Evolutionary conservation across 2,888 invertebrate genomes (phyloP), one percentile per base, ranked within the genome.

Genomic region (Andrena minutula): DNA sequence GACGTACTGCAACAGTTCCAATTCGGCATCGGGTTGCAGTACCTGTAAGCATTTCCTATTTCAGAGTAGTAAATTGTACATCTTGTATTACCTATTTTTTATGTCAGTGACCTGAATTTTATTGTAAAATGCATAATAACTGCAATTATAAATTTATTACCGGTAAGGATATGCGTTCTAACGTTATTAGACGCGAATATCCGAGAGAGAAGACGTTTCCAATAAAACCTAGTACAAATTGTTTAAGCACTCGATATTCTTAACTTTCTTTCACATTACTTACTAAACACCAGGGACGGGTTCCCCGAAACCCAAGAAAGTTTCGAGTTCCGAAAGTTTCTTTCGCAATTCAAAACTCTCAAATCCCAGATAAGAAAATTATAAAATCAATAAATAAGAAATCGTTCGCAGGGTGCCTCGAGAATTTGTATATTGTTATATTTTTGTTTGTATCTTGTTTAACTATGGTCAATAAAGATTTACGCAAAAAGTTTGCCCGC

Each of bases 1-100:
- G 98, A 98, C 94, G 94, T 95, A 73, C 94, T 95, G 70, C 95
- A 95, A 83, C 97, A 97, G 60, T 95, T 98, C 89, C 98, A 98
- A 94, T 96, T 98, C 92, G 98, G 98, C 49, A 96, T 98, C 87
- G 98, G 98, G 41, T 95, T 97, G 70, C 96, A 97, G 90, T 98
- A 98, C 94, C 95, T 98, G 87, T 97, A 95, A 94, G 90, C 61
- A 73, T 73, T 70, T 79, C 35, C 41, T 63, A 20, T 69, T 72
- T 58, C 7, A 23, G 47, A 8, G 58, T 88, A 88, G 88, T 86
- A 63, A 79, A 78, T 65, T 75, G 60, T 79, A 68, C 32, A 70
- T 76, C 47, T 73, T 78, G 41, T 74, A 68, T 71, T 82, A 41
- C 41, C 12, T 41, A 85, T 86, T 81, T 81, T 81, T 71, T 75